phyloP scores from a whole-genome alignment of 2,888 invertebrate species.

The Pocota personata region DNA sequence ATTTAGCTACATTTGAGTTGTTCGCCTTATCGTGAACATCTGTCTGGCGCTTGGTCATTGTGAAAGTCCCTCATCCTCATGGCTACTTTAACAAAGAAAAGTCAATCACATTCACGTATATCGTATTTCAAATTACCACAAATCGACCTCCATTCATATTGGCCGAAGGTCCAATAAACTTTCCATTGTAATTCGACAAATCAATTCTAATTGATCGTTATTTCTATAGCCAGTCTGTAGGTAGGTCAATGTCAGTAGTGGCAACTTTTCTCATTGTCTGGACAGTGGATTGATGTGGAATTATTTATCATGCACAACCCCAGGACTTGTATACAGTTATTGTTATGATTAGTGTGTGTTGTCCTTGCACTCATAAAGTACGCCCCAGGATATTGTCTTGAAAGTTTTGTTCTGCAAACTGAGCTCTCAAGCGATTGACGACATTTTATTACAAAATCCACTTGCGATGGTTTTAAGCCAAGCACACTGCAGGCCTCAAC shows the following conservation, averaged over 20 bases:
- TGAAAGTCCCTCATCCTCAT: not conserved
- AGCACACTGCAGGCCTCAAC: not conserved
- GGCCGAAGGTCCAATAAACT: slow-evolving; percentile 1
- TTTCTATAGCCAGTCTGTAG: not conserved
- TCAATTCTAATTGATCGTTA: slow-evolving; percentile 22
- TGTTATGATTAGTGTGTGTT: slow-evolving; percentile 12
- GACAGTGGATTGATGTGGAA: not conserved
- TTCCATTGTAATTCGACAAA: slow-evolving; percentile 25
- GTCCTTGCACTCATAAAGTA: slow-evolving; percentile 2
- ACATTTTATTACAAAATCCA: slow-evolving; percentile 62
- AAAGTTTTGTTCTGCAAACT: slow-evolving; percentile 42
- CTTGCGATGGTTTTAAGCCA: slow-evolving; percentile 20
- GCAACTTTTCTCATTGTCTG: slow-evolving; percentile 19
- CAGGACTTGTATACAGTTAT: not conserved
- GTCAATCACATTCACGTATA: not conserved
- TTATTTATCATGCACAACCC: not conserved
- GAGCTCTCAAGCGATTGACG: slow-evolving; percentile 35
- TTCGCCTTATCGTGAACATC: not conserved
- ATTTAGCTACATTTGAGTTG: not conserved
- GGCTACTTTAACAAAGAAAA: not conserved
- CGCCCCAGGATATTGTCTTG: not conserved
- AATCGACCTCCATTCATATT: not conserved
- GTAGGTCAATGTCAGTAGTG: not conserved
- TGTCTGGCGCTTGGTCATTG: not conserved
- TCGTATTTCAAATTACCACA: not conserved